Evolutionary conservation across 2,888 invertebrate genomes (phyloP), one percentile per base, ranked within the genome.

Genomic region (Drosophila nigricruria): DNA sequence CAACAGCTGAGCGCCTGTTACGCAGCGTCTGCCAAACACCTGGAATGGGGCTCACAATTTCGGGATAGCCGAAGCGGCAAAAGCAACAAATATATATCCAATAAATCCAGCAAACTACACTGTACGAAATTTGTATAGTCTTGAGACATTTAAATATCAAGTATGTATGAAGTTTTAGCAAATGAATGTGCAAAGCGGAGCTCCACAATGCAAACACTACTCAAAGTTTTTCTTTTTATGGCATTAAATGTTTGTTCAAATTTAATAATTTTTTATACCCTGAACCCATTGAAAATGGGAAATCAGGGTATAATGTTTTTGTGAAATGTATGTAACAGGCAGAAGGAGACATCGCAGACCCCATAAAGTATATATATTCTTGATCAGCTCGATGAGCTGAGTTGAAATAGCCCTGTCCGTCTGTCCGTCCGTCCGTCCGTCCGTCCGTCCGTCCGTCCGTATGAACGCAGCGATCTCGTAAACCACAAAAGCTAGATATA

Each of bases 41-140:
- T 91, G 91, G 91, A 91, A 91, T 91, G 91, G 88, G 91, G 89
- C 89, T 83, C 61, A 57, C 65, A 73, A 47, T 43, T 77, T 85
- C 86, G 88, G 90, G 88, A 87, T 89, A 88, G 57, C 77, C 65
- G 53, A 36, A 58, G 27, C 36, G 49, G 45, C 49, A 38, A 12
- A 30, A 14, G 14, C 49, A 25, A 5, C n/a, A 3, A 16, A n/a
- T 42, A 18, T 42, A 18, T 5, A n/a, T 5, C 1, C n/a, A 27
- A 10, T n/a, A 53, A 5, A 20, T 9, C 10, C 54, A 27, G 10
- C 12, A 5, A 16, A 1, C 34, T 32, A 14, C 43, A 57, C 57
- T 45, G 25, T 0, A 14, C 32, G 32, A 34, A 57, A 57, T 32
- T 18, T 18, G 3, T 30, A 12, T 12, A 27, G 27, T 30, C 12